Evolutionary conservation across 1,140 invertebrate species (phyloP).

Genomic region (Zaprionus capensis): DNA sequence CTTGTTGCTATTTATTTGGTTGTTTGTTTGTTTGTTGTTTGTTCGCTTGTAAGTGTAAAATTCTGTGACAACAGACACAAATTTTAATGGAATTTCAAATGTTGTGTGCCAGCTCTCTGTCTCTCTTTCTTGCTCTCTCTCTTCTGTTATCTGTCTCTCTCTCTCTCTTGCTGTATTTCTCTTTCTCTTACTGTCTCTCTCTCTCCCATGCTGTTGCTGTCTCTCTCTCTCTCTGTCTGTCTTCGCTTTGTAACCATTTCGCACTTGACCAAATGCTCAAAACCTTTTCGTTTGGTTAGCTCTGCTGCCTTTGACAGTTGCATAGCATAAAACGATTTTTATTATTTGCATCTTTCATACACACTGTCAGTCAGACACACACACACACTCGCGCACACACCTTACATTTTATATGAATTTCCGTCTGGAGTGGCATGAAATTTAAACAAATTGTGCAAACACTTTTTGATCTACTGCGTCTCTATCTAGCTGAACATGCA

Average conservation of each 20-base stretch:
- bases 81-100: constrained; percentile 82
- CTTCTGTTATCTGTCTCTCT: not conserved
- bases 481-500: not conserved
- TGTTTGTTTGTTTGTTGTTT: constrained; percentile 2
- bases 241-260: constrained; percentile 47
- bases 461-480: constrained; percentile 62
- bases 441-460: constrained; percentile 78
- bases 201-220: not conserved
- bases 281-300: constrained; percentile 39
- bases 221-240: not conserved
- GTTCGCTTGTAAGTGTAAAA: constrained; percentile 45
- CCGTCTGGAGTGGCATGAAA: constrained; percentile 68
- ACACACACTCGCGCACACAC: constrained; percentile 8
- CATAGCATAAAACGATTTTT: constrained; percentile 45
- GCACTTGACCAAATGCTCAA: constrained; percentile 61
- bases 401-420: constrained; percentile 64
- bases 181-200: not conserved
- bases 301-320: constrained; percentile 55
- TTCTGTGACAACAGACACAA: constrained; percentile 66
- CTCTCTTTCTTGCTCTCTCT: constrained; percentile 2
- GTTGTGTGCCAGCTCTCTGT: constrained; percentile 8
- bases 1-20: constrained; percentile 4
- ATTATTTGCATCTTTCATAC: constrained; percentile 49
- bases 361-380: constrained; percentile 14
- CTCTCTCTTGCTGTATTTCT: not conserved